These are phyloP conservation scores for Macaria notata DNA, from an alignment of 2,888 invertebrate species.

Conservation along the genomic window DNA sequence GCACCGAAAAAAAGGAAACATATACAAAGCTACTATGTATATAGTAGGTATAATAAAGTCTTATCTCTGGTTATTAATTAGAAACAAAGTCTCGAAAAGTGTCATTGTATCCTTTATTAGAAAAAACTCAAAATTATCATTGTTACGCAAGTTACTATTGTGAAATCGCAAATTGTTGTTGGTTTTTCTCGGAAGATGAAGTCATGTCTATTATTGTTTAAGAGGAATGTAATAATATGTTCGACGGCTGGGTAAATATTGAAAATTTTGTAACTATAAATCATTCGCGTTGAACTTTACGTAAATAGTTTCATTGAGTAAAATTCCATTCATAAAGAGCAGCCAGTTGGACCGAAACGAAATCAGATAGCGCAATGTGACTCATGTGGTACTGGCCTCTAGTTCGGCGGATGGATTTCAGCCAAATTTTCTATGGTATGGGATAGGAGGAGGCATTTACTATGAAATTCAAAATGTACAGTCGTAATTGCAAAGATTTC, in stretches of 20 bases:
- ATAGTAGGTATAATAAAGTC: too few species aligned
- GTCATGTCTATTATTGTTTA: conserved; percentile 3
- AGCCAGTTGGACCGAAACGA: conserved; percentile 4
- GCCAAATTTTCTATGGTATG: conserved; percentile 6
- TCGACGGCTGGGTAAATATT: conserved; percentile 14
- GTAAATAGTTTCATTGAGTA: conserved; percentile 19
- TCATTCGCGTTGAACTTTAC: conserved; percentile 5
- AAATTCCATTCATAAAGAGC: conserved; percentile 15
- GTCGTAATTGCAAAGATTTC: too few species aligned
- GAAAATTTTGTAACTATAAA: conserved; percentile 10
- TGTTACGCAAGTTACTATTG: too few species aligned
- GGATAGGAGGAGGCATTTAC: not conserved
- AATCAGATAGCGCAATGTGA: conserved; percentile 10
- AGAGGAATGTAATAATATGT: not conserved
- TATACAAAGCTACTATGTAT: conserved; percentile 1
- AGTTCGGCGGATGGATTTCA: conserved; percentile 2
- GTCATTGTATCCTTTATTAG: too few species aligned
- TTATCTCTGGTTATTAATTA: too few species aligned
- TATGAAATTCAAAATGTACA: too few species aligned
- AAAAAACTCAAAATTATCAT: too few species aligned
- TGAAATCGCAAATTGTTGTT: too few species aligned
- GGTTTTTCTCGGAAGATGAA: not conserved
- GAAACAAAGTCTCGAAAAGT: too few species aligned
- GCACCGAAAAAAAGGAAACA: conserved; percentile 12
- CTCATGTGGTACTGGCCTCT: conserved; percentile 4